phyloP scores from a whole-genome alignment of 1,140 invertebrate genomes.

The Pseudomyrmex pallidus region DNA sequence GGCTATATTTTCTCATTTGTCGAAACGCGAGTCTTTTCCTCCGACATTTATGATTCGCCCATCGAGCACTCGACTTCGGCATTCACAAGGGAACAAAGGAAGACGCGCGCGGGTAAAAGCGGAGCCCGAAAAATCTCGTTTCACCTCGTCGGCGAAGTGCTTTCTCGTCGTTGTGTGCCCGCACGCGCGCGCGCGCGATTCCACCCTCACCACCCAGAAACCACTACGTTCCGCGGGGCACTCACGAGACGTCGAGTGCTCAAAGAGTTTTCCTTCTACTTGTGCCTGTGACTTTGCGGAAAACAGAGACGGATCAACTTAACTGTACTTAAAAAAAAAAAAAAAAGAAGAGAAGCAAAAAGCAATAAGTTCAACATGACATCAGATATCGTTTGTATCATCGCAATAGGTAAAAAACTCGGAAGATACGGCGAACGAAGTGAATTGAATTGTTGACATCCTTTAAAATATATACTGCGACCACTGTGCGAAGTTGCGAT shows the following conservation, averaged over 20 bases:
- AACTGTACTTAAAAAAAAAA: background rate
- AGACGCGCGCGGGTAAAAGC: slow-evolving; percentile 15
- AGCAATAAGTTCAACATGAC: background rate
- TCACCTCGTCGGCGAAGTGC: slow-evolving; percentile 52
- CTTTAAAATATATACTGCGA: background rate
- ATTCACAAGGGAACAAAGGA: slow-evolving; percentile 51
- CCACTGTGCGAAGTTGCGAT: background rate
- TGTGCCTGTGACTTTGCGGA: background rate
- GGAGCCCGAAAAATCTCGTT: slow-evolving; percentile 58
- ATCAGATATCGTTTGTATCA: background rate
- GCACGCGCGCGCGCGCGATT: slow-evolving; percentile 14
- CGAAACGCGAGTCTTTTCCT: slow-evolving; percentile 42
- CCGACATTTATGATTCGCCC: slow-evolving; percentile 42
- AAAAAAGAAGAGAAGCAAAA: background rate
- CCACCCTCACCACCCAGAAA: slow-evolving; percentile 29
- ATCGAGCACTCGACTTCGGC: slow-evolving; percentile 40
- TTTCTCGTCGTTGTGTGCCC: slow-evolving; percentile 35
- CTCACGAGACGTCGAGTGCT: slow-evolving; percentile 19
- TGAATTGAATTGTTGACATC: background rate
- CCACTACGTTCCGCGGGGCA: background rate
- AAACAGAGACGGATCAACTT: slow-evolving; percentile 34
- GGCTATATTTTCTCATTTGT: slow-evolving; percentile 28
- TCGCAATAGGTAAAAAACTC: background rate
- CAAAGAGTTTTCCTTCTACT: slow-evolving; percentile 32
- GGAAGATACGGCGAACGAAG: background rate